These are phyloP conservation scores for Polypterus bichir DNA, from an alignment of 2,113 vertebrate genomes.

Conservation along the genomic window DNA sequence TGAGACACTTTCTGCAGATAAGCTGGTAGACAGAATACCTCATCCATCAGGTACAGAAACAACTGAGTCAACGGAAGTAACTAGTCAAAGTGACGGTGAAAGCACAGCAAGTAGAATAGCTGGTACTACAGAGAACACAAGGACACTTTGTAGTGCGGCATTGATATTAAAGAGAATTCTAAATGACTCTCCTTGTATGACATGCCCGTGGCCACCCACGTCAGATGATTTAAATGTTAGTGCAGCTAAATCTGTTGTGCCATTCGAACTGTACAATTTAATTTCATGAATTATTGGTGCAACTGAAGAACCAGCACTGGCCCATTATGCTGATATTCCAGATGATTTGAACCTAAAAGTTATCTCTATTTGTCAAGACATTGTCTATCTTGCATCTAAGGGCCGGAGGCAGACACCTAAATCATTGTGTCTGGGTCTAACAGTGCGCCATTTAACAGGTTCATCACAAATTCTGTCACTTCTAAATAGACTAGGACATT, in stretches of 20 bases:
- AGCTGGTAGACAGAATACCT: constrained; percentile 11
- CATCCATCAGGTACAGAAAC: constrained; percentile 13
- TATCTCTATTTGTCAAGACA: constrained; percentile 15
- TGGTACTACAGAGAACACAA: too few species aligned
- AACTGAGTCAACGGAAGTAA: too few species aligned
- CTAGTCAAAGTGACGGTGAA: too few species aligned
- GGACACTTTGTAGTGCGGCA: constrained; percentile 16
- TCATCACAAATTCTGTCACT: too few species aligned
- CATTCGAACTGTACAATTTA: constrained; percentile 9
- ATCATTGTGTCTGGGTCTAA: too few species aligned
- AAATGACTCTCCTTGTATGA: too few species aligned
- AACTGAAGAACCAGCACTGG: constrained; percentile 9
- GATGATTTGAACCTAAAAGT: too few species aligned
- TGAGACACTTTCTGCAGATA: constrained; percentile 17
- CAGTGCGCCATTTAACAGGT: too few species aligned
- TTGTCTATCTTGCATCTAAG: constrained; percentile 7
- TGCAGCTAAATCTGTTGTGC: constrained; percentile 13
- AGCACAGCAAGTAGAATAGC: too few species aligned
- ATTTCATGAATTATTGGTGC: constrained; percentile 13
- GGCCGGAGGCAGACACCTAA: constrained; percentile 7
- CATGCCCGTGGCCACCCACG: too few species aligned
- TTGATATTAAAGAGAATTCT: too few species aligned
- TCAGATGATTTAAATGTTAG: constrained; percentile 11
- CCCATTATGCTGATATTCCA: constrained; percentile 4
- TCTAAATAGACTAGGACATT: too few species aligned